Conservation (phyloP, 1,140 invertebrate species). For the Galleria mellonella region DNA sequence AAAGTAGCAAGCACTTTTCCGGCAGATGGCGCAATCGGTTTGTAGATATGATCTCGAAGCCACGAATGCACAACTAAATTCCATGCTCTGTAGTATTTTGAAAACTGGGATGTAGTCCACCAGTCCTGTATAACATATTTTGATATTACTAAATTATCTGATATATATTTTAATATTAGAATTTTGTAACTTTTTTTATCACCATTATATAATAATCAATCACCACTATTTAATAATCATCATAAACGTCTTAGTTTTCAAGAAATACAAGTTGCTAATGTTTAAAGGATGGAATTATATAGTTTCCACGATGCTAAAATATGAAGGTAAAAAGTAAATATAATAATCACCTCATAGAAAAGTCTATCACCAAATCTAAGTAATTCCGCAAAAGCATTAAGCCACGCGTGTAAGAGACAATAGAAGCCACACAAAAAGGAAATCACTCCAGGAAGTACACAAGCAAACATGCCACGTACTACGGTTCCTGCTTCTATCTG, state of each 20-base stretch:
- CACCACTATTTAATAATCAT: too few relatives aligned
- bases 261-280: too few relatives aligned
- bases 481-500: conserved; percentile 77
- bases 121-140: conserved; percentile 81
- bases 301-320: too few relatives aligned
- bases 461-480: conserved; percentile 80
- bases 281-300: too few relatives aligned
- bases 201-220: too few relatives aligned
- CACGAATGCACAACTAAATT: conserved; percentile 96
- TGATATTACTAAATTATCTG: too few relatives aligned
- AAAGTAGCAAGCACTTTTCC: conserved; percentile 73
- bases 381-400: conserved; percentile 92
- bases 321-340: neutral
- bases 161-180: too few relatives aligned
- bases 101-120: conserved; percentile 93
- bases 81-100: conserved; percentile 92
- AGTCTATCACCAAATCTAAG: conserved; percentile 89
- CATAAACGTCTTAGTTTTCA: too few relatives aligned
- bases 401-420: conserved; percentile 89
- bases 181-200: too few relatives aligned
- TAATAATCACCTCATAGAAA: conserved; percentile 84
- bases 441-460: conserved; percentile 84
- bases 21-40: conserved; percentile 82
- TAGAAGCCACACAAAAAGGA: conserved; percentile 88
- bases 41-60: conserved; percentile 94